phyloP scores from a whole-genome alignment of 2,888 invertebrate genomes.

The Colostygia pectinataria region DNA sequence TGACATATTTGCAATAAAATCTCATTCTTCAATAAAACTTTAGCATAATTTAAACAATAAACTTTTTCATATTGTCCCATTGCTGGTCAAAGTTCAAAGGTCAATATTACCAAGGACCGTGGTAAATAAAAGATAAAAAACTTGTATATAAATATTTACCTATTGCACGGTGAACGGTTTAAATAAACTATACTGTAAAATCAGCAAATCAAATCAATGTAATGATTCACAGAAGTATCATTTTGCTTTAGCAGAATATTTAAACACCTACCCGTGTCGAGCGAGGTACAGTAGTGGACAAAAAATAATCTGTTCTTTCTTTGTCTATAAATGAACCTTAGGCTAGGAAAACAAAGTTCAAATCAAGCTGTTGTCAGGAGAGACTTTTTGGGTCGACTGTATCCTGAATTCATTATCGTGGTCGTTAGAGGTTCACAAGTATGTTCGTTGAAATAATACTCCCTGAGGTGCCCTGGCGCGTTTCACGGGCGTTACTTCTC shows the following conservation, averaged over 20 bases:
- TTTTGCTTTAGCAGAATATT: background rate
- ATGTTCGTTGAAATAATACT: constrained; percentile 27
- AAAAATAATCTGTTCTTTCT: constrained; percentile 7
- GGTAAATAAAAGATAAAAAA: too few species aligned
- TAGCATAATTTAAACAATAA: too few species aligned
- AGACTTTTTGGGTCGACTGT: constrained; percentile 21
- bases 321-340: background rate
- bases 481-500: constrained; percentile 21
- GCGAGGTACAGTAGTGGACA: constrained; percentile 5
- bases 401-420: constrained; percentile 27
- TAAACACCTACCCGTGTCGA: background rate
- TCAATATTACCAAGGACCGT: too few species aligned
- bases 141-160: too few species aligned
- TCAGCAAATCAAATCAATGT: too few species aligned
- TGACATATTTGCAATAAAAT: too few species aligned
- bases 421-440: constrained; percentile 26
- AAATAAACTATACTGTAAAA: too few species aligned
- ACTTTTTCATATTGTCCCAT: too few species aligned
- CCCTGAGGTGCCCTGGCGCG: constrained; percentile 22
- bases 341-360: background rate
- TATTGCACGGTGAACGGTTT: too few species aligned
- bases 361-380: constrained; percentile 13
- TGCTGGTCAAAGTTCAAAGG: too few species aligned
- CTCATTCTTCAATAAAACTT: too few species aligned
- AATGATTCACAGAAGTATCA: too few species aligned